These are phyloP conservation scores for Cyanoramphus novaezelandiae DNA, from an alignment of 2,113 vertebrate genomes.

Conservation along the genomic window DNA sequence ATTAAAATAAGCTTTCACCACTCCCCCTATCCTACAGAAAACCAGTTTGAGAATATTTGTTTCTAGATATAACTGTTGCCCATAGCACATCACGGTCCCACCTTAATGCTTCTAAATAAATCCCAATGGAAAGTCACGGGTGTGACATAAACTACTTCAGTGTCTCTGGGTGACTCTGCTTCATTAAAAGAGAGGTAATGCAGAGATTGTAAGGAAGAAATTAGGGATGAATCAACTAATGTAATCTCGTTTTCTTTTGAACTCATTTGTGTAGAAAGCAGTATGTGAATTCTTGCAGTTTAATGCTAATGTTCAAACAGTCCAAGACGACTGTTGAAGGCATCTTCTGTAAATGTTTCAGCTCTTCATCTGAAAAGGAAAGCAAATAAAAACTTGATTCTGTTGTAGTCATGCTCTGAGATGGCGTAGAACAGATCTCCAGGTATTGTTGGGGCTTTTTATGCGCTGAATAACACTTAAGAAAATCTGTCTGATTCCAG, in stretches of 20 bases:
- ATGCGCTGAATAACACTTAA: not conserved
- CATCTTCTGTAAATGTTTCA: not conserved
- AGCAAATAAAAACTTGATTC: constrained; percentile 9
- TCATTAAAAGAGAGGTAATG: not conserved
- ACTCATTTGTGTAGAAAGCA: not conserved
- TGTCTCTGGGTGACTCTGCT: not conserved
- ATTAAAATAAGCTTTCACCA: not conserved
- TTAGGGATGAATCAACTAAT: not conserved
- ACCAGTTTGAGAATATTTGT: not conserved
- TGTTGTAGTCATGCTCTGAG: not conserved
- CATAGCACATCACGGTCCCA: not conserved
- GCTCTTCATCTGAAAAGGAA: not conserved
- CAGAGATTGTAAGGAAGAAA: not conserved
- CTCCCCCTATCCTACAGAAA: not conserved
- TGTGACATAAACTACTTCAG: not conserved
- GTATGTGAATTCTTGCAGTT: not conserved
- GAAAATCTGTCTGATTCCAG: not conserved
- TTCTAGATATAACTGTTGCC: not conserved
- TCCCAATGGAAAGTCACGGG: not conserved
- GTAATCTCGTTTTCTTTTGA: not conserved
- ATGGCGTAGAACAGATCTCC: not conserved
- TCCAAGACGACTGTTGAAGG: not conserved
- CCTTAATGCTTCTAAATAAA: not conserved
- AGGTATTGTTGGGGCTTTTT: not conserved
- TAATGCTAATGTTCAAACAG: not conserved